Evolutionary conservation across 2,113 vertebrate genomes (phyloP), one percentile per base, ranked within the genome.

Genomic region (Eurypyga helias): DNA sequence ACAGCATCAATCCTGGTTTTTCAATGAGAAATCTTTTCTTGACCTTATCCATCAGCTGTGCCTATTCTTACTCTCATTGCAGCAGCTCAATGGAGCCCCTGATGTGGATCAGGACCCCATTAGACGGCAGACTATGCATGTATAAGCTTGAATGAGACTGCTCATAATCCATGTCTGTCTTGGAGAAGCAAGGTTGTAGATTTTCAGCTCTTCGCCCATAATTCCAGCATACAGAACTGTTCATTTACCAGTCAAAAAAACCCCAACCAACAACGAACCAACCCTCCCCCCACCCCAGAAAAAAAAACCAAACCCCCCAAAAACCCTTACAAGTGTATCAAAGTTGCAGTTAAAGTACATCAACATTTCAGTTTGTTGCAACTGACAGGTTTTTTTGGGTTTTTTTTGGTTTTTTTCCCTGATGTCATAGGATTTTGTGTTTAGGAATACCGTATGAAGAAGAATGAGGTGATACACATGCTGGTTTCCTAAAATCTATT

Each of bases 281-380:
- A n/a, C n/a, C n/a, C n/a, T n/a, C n/a, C n/a, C n/a, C n/a, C n/a
- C n/a, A 41, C 41, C 41, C 41, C 41, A 41, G 12, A 41, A 41
- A 9, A 41, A 41, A 41, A 45, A 45, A 45, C 45, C 45, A 45
- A 15, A 1, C 0, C 1, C 11, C 2, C 9, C 3, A 13, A 58
- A 48, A 77, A 77, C 17, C 16, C 31, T 29, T 38, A 16, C 16
- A 61, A 61, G 19, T 38, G n/a, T 66, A 61, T 52, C 54, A 46
- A 41, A 83, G 28, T 24, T 41, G n/a, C 9, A 46, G 43, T 51
- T 62, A 41, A 73, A 57, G 4, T 46, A 51, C 34, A 51, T 17
- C 24, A 52, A 29, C 34, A 52, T 45, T 94, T 46, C 36, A 49
- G 1, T 24, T 26, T 49, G 13, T 34, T 81, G 60, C 46, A 83